These are phyloP conservation scores for Choristoneura fumiferana DNA, from an alignment of 1,140 invertebrate species.

Conservation along the genomic window DNA sequence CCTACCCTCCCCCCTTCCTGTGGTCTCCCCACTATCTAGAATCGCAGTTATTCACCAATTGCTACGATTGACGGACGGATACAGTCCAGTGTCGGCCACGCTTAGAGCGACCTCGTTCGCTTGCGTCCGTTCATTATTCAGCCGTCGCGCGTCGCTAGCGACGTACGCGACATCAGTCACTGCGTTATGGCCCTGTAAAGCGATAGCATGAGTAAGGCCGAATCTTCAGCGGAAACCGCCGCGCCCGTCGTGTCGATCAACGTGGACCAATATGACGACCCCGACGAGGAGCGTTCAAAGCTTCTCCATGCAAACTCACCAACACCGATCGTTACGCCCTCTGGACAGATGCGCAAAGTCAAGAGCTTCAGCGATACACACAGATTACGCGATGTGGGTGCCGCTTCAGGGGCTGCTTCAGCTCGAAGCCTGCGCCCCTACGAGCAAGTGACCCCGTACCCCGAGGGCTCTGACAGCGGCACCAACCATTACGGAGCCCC, in stretches of 20 bases:
- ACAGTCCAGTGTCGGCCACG: slow-evolving; percentile 57
- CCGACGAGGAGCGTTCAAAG: slow-evolving; percentile 54
- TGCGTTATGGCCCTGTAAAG: slow-evolving; percentile 71
- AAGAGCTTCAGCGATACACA: slow-evolving; percentile 72
- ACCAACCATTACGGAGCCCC: slow-evolving; percentile 80
- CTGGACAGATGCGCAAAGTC: slow-evolving; percentile 71
- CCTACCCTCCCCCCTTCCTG: slow-evolving; percentile 45
- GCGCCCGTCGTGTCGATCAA: slow-evolving; percentile 61
- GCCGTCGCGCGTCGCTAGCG: slow-evolving; percentile 59
- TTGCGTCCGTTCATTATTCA: slow-evolving; percentile 49
- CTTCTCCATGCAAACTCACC: slow-evolving; percentile 53
- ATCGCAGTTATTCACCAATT: slow-evolving; percentile 74
- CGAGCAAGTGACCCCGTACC: slow-evolving; percentile 63
- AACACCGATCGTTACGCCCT: slow-evolving; percentile 59
- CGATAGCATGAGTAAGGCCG: slow-evolving; percentile 70
- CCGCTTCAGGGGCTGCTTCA: slow-evolving; percentile 67
- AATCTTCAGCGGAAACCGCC: slow-evolving; percentile 59
- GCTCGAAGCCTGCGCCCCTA: slow-evolving; percentile 67
- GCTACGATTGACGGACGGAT: slow-evolving; percentile 65
- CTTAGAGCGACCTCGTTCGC: slow-evolving; percentile 56
- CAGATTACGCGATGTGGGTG: slow-evolving; percentile 64
- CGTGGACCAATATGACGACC: slow-evolving; percentile 62
- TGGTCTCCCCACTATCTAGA: slow-evolving; percentile 55
- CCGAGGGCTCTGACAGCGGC: slow-evolving; percentile 71
- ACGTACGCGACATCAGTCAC: slow-evolving; percentile 60